Evolutionary conservation across 1,140 invertebrate species (phyloP), one percentile per base, ranked within the genome.

Genomic region (Drosophila arawakana): DNA sequence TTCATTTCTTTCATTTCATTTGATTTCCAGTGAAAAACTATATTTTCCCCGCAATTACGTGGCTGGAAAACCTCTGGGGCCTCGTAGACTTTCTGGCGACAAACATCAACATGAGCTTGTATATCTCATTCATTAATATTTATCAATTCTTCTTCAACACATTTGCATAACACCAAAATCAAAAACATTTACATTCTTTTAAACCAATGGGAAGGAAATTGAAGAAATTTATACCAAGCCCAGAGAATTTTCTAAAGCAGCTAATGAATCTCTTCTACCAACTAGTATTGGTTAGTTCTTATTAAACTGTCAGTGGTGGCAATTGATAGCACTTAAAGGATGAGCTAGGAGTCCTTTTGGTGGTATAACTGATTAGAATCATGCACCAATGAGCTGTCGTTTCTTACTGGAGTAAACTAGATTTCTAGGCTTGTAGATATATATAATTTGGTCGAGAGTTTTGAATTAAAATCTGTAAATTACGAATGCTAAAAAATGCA

Each of bases 81-180:
- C 11, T 55, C 47, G 70, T 67, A 88, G 83, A 88, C 83, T 58
- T 37, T 77, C 66, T 88, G 83, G 83, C 84, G 83, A 80, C 84
- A 66, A 63, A 54, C 50, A 37, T 10, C 69, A 47, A 76, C 61
- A 72, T 73, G 74, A 73, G 61, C 69, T 73, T 66, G 44, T 37
- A 44, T 67, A 67, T 52, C 50, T 57, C 35, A 70, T 59, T 76
- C 74, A 71, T 75, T 71, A 71, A 71, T 68, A 75, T 75, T 75
- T 75, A 74, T 74, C 68, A 62, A 21, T 7, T 47, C 57, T 7
- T 44, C 21, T 15, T 15, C 7, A 6, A 30, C 25, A 30, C 41
- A 74, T 74, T 74, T 62, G 41, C 72, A 74, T 74, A 74, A 62
- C 58, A 74, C 72, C 55, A 54, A 35, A 66, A 65, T 41, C 47